Conservation (phyloP, 1,140 invertebrate species). For the Cherax quadricarinatus region DNA sequence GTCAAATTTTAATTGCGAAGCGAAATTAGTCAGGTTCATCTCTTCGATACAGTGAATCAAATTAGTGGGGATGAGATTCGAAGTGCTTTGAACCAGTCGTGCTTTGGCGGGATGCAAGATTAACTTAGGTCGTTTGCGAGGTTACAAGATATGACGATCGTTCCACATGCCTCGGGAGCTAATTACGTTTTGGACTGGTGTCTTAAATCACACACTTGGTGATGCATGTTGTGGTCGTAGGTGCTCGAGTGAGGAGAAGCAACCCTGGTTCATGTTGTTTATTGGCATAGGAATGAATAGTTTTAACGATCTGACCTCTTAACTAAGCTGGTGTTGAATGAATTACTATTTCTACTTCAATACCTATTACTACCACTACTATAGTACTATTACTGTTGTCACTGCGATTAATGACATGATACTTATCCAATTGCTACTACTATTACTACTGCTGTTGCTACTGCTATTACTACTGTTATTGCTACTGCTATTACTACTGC, state of each 20-base stretch:
- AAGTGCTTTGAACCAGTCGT: neutral
- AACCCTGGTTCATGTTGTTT: neutral
- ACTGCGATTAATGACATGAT: neutral
- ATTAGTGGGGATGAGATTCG: no score
- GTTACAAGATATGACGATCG: neutral
- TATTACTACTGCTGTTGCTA: neutral
- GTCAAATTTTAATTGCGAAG: constrained; percentile 29
- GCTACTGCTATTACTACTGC: neutral
- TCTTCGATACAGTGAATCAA: no score
- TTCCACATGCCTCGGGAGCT: neutral
- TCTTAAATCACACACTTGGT: constrained; percentile 4
- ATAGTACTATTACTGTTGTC: no score
- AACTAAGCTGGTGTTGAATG: neutral
- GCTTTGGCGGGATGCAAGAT: neutral
- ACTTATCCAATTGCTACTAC: neutral
- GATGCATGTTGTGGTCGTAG: neutral
- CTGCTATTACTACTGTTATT: neutral
- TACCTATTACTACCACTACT: no score
- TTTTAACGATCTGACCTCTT: neutral
- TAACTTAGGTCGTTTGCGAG: neutral
- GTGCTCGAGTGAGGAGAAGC: neutral
- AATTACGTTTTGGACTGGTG: constrained; percentile 1
- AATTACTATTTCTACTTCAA: neutral
- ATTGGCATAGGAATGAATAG: neutral
- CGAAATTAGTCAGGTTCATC: constrained; percentile 15